Evolutionary conservation across 2,888 invertebrate genomes (phyloP).

Genomic region (Ischnus inquisitorius): DNA sequence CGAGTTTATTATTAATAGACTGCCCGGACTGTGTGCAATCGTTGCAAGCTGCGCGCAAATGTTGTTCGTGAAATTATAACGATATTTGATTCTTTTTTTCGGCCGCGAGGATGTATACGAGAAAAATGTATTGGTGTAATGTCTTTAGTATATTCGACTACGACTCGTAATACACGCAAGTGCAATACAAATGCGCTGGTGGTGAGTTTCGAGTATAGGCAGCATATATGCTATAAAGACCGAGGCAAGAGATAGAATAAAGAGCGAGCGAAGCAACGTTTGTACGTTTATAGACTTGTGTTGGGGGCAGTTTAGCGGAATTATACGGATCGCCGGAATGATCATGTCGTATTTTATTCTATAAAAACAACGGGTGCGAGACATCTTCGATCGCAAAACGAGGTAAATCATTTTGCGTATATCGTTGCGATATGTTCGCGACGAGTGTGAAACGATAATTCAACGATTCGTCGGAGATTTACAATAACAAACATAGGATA

Average conservation of each 20-base stretch:
- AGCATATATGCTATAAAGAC: background rate
- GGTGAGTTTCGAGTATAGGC: slow-evolving; percentile 42
- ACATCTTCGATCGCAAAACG: background rate
- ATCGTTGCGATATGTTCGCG: slow-evolving; percentile 35
- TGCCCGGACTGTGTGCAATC: background rate
- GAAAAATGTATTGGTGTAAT: slow-evolving; percentile 15
- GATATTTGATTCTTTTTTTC: background rate
- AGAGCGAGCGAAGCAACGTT: slow-evolving; percentile 58
- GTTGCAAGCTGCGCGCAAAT: background rate
- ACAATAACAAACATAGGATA: background rate
- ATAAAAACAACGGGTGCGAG: slow-evolving; percentile 63
- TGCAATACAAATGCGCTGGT: slow-evolving; percentile 71
- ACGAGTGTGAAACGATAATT: background rate
- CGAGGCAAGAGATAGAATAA: slow-evolving; percentile 60
- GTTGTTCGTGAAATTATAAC: background rate
- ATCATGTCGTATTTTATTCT: slow-evolving; percentile 70
- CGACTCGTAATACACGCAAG: slow-evolving; percentile 12
- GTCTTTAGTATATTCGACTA: background rate
- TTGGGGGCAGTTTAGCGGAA: slow-evolving; percentile 65
- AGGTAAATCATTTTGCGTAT: background rate
- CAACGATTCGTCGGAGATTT: slow-evolving; percentile 7
- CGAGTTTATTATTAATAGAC: slow-evolving; percentile 22
- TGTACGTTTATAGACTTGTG: slow-evolving; percentile 65
- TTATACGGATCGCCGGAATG: slow-evolving; percentile 63
- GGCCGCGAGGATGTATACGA: background rate